Base-by-base conservation (phyloP, 1,140 invertebrate species). In the Philotrypesis tridentata region DNA sequence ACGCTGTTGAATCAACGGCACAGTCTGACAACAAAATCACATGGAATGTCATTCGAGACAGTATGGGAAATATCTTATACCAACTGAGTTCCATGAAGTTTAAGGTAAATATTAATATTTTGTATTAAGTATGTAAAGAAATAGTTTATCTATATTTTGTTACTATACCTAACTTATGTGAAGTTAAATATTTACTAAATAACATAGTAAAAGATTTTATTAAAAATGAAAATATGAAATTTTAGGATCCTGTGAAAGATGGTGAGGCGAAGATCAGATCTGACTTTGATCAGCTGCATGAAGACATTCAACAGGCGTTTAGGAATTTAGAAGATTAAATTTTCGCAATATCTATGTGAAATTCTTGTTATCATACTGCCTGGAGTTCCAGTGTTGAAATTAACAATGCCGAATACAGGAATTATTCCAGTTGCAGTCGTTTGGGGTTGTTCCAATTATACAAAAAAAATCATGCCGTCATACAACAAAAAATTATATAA, bases 51-150 rank as follows among this genome's bases (percentile, higher is more conserved):
- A 99, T 99, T 88, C 95, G 97, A 79, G 99, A 99, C 89, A 96
- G 97, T 86, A 98, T 99, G 97, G 96, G 96, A 86, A 97, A 97
- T 88, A 96, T 98, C 87, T 94, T 99, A 80, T 99, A 99, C 93
- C 97, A 99, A 91, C 94, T 99, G 72, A 99, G 97, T 86, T 98
- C 97, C 87, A 99, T 99, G 99, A 99, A 99, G 93, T 99, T 99
- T 94, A 99, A 99, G 95, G 97, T 98, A 88, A 87, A 55, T 55
- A 55, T 17, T 17, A 21, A 48, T 55, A 55, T 40, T 82, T 55
- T 55, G 21, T 55, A n/a, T n/a, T n/a, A n/a, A n/a, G n/a, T n/a
- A n/a, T n/a, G n/a, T n/a, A 73, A 61, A 81, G 25, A 60, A 48
- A 37, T 63, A 21, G 67, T 31, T 48, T 77, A 5, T 37, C 3